A percentile compares a stretch with the other conserved stretches of the same genome.
phyloP scores from a whole-genome alignment of 2,113 vertebrate species.

The Platycercus adscitus region DNA sequence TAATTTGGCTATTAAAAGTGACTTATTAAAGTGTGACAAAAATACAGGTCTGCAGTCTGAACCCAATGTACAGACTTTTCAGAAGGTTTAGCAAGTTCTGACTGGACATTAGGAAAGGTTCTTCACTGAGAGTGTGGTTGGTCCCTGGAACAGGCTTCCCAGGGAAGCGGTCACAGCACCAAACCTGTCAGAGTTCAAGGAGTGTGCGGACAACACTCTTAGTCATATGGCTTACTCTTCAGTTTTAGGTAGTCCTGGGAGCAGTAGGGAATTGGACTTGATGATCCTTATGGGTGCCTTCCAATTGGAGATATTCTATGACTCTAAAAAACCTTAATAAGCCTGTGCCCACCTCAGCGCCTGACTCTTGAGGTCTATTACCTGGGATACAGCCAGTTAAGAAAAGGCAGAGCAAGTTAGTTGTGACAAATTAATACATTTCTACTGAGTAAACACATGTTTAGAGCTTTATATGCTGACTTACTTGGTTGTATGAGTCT shows the following conservation, averaged over 20 bases:
- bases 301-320: background rate
- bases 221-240: background rate
- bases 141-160: background rate
- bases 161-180: background rate
- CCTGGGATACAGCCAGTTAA: background rate
- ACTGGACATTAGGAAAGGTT: background rate
- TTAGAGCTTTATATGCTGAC: background rate
- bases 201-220: background rate
- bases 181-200: background rate
- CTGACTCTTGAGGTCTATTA: background rate
- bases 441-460: background rate
- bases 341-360: background rate
- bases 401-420: background rate
- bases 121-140: background rate
- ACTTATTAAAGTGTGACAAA: background rate
- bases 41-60: background rate
- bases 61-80: background rate
- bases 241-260: background rate
- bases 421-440: background rate
- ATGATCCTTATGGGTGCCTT: background rate
- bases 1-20: background rate
- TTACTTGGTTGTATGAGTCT: background rate
- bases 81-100: background rate
- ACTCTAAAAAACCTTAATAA: background rate
- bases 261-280: rapidly evolving